Percentiles rank a stretch among this genome's conserved stretches.
Conservation (phyloP, 2,888 invertebrate species). For the Pandemis cinnamomeana region DNA sequence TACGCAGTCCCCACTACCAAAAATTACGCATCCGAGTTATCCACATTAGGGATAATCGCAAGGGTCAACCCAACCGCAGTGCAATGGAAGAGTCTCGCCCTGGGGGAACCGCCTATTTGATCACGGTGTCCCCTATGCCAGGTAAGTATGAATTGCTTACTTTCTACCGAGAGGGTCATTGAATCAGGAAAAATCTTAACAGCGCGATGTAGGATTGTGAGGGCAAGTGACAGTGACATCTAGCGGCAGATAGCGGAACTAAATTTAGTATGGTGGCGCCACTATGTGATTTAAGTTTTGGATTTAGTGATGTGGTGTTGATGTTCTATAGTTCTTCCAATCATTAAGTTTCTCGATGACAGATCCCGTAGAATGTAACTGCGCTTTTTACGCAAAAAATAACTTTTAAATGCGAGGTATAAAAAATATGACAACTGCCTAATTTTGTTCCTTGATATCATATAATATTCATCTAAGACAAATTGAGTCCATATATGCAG, state of each 20-base stretch:
- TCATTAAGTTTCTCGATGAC: too few species aligned
- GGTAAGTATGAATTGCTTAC: not conserved
- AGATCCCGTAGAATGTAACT: too few species aligned
- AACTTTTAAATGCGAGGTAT: too few species aligned
- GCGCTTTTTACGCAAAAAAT: too few species aligned
- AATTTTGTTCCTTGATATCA: too few species aligned
- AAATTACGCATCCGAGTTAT: conserved; percentile 17
- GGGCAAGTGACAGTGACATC: not conserved
- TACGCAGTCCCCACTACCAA: conserved; percentile 9
- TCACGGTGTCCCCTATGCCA: conserved; percentile 11
- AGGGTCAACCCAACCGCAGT: conserved; percentile 13
- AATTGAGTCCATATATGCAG: too few species aligned
- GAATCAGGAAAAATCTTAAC: not conserved
- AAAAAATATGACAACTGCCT: too few species aligned
- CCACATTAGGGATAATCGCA: conserved; percentile 13
- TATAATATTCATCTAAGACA: too few species aligned
- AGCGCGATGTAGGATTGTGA: conserved; percentile 4
- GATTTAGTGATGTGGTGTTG: not conserved
- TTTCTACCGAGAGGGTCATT: not conserved
- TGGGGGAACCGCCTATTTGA: conserved; percentile 9
- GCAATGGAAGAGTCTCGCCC: conserved; percentile 9
- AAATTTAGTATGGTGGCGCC: not conserved
- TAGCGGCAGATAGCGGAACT: not conserved
- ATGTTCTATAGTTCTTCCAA: too few species aligned
- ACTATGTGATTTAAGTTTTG: not conserved